Conservation (phyloP, 2,888 invertebrate genomes). For the Drosophila nr. perissopoda region DNA sequence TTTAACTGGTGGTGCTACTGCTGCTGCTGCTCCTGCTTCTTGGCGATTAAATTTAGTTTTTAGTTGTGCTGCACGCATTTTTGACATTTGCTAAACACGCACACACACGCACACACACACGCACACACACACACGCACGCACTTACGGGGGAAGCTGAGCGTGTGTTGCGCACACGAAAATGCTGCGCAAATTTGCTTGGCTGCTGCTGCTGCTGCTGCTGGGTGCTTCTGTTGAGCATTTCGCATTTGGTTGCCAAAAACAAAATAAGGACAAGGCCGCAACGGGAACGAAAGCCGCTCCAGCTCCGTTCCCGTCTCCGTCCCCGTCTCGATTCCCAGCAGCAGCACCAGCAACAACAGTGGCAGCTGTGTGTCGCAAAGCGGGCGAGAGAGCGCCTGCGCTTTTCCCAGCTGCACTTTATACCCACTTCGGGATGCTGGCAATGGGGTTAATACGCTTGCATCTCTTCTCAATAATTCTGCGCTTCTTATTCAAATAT, state of each 20-base stretch:
- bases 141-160: constrained; percentile 40
- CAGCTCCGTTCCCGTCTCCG: constrained; percentile 2
- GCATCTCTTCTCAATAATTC: too few species aligned
- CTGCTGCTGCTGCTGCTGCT: constrained; percentile 13
- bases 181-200: constrained; percentile 54
- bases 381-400: constrained; percentile 41
- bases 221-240: constrained; percentile 24
- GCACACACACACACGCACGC: constrained; percentile 16
- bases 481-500: neutral
- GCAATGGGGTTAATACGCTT: neutral
- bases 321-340: constrained; percentile 6
- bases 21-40: constrained; percentile 36
- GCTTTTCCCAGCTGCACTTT: constrained; percentile 40
- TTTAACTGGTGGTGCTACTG: constrained; percentile 8
- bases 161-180: constrained; percentile 55
- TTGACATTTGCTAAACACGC: constrained; percentile 35
- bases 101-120: constrained; percentile 1
- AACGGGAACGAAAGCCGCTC: constrained; percentile 17
- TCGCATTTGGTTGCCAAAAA: constrained; percentile 50
- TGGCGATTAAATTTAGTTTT: constrained; percentile 53
- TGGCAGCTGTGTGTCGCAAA: constrained; percentile 37
- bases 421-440: constrained; percentile 16
- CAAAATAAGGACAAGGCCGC: constrained; percentile 41
- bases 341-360: neutral
- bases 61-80: constrained; percentile 57